Conservation (phyloP, 2,797 vertebrate species). For the Acipenser oxyrinchus region DNA sequence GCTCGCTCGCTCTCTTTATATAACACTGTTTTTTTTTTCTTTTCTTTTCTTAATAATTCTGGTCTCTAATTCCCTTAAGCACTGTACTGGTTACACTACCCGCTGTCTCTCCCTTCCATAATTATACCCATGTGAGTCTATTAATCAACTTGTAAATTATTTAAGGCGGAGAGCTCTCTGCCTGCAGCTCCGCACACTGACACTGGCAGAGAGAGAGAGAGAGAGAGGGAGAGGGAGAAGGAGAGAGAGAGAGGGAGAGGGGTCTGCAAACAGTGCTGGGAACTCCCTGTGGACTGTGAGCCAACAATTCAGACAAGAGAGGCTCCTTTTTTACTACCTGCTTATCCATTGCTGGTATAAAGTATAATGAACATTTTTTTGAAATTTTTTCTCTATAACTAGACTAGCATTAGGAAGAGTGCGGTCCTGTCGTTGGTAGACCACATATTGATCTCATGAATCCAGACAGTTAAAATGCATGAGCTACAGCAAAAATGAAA, state of each 20-base stretch:
- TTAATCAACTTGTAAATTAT: conserved; percentile 99
- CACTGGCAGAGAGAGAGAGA: conserved; percentile 52
- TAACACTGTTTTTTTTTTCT: conserved; percentile 49
- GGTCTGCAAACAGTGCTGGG: conserved; percentile 51
- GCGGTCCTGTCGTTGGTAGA: too few relatives aligned
- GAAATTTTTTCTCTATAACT: too few relatives aligned
- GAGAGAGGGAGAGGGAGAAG: conserved; percentile 34
- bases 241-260: conserved; percentile 21
- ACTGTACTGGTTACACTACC: conserved; percentile 89
- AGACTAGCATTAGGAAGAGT: too few relatives aligned
- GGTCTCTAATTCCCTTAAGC: conserved; percentile 93
- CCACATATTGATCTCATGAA: too few relatives aligned
- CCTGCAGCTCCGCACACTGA: conserved; percentile 81
- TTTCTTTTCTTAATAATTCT: conserved; percentile 76
- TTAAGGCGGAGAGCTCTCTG: conserved; percentile 83
- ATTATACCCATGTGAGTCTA: conserved; percentile 99
- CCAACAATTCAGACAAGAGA: conserved; percentile 50
- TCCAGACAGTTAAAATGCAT: too few relatives aligned
- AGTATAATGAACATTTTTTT: too few relatives aligned
- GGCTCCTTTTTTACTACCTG: conserved; percentile 34
- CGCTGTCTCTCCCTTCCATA: conserved; percentile 92
- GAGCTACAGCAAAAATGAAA: too few relatives aligned
- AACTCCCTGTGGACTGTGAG: conserved; percentile 67
- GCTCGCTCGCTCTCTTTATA: conserved; percentile 40
- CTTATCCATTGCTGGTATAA: neutral